Evolutionary conservation across 2,113 vertebrate genomes (phyloP).

Genomic region (Felis chaus): DNA sequence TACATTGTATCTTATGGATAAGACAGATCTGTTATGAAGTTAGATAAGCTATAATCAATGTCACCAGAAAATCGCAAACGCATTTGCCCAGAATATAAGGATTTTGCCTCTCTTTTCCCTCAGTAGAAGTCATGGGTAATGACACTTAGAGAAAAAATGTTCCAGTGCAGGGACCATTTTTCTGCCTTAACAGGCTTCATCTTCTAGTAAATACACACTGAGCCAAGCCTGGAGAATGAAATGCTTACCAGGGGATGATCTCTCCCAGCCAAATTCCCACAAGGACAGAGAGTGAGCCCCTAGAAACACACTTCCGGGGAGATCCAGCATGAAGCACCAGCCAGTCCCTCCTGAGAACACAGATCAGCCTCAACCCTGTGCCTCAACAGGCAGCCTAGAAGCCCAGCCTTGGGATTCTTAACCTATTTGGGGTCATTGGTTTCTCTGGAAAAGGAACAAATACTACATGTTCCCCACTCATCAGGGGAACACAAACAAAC

Average conservation of each 20-base stretch:
- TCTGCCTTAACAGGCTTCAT: constrained; percentile 58
- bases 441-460: not conserved
- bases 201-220: constrained; percentile 44
- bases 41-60: constrained; percentile 62
- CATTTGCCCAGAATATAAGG: constrained; percentile 22
- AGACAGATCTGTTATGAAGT: constrained; percentile 14
- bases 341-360: not conserved
- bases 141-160: constrained; percentile 51
- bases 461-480: not conserved
- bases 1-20: constrained; percentile 39
- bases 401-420: not conserved
- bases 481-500: not conserved
- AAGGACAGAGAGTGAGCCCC: constrained; percentile 38
- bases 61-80: constrained; percentile 57
- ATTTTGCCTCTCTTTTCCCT: constrained; percentile 44
- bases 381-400: not conserved
- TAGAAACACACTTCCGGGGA: not conserved
- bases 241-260: not conserved
- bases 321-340: not conserved
- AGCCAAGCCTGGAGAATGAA: constrained; percentile 48
- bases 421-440: not conserved
- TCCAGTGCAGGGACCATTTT: constrained; percentile 40
- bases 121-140: constrained; percentile 41
- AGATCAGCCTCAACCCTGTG: not conserved
- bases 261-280: constrained; percentile 22